A percentile compares a stretch with the other conserved stretches of the same genome.
Evolutionary conservation across 2,888 invertebrate species (phyloP).

Genomic region (Thalpophila matura): DNA sequence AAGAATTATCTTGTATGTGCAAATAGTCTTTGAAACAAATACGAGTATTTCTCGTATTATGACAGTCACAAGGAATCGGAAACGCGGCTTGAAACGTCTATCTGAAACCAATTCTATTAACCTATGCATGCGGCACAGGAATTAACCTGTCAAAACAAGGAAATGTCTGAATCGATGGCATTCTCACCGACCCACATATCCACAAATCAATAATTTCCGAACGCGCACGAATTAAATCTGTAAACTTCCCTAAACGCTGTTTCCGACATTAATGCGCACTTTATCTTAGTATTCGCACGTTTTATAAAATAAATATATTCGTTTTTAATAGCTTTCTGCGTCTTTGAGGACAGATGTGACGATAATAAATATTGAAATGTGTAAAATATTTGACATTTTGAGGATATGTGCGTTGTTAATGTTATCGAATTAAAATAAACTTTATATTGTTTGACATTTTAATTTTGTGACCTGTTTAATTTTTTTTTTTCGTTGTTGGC

Average conservation of each 20-base stretch:
- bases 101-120: constrained; percentile 3
- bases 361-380: constrained; percentile 39
- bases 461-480: neutral
- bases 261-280: constrained; percentile 51
- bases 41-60: too few relatives aligned
- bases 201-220: constrained; percentile 41
- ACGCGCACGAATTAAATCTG: constrained; percentile 26
- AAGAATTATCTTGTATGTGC: too few relatives aligned
- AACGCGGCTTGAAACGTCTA: neutral
- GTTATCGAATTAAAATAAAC: neutral
- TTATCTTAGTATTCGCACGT: constrained; percentile 39
- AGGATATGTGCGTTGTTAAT: constrained; percentile 12
- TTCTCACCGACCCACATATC: constrained; percentile 46
- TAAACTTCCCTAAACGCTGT: constrained; percentile 52
- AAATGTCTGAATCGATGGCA: constrained; percentile 63
- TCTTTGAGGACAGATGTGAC: constrained; percentile 39
- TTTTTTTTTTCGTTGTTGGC: constrained; percentile 22
- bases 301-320: constrained; percentile 38
- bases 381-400: neutral
- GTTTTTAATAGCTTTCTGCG: constrained; percentile 39
- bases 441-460: neutral
- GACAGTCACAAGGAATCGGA: neutral
- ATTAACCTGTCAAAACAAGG: constrained; percentile 71
- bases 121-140: constrained; percentile 42
- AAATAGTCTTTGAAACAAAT: too few relatives aligned